phyloP scores from a whole-genome alignment of 2,113 vertebrate species.

The Bostrychus sinensis region DNA sequence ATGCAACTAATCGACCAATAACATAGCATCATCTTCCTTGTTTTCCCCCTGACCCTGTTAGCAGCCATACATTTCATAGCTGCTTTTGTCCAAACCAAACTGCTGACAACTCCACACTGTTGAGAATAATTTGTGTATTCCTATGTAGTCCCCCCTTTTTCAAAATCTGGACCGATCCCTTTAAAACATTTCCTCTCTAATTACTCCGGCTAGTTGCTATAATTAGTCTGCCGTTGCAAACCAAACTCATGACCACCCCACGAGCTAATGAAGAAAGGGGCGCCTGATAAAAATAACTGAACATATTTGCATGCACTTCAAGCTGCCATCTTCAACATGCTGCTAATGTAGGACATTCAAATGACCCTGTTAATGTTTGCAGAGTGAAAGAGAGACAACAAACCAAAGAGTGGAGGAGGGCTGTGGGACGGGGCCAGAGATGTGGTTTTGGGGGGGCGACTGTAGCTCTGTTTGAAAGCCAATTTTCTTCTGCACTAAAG shows the following conservation, averaged over 20 bases:
- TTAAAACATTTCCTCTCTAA: conserved; percentile 6
- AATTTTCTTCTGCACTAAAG: conserved; percentile 65
- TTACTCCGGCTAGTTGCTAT: conserved; percentile 3
- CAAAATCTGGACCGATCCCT: not conserved
- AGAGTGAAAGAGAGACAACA: conserved; percentile 45
- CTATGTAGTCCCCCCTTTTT: not conserved
- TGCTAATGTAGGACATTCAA: conserved; percentile 49
- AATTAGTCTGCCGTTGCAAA: conserved; percentile 7
- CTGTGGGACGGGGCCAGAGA: not conserved
- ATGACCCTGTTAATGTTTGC: conserved; percentile 59
- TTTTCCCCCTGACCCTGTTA: not conserved
- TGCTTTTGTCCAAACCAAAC: not conserved
- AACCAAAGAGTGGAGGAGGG: not conserved
- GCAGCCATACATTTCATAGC: not conserved
- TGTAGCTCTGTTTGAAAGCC: conserved; percentile 21
- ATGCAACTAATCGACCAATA: no score
- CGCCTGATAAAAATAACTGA: conserved; percentile 9
- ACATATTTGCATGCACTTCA: conserved; percentile 5
- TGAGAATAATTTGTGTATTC: no score
- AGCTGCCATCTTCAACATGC: conserved; percentile 51
- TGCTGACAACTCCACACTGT: not conserved
- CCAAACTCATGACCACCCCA: conserved; percentile 14
- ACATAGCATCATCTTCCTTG: no score
- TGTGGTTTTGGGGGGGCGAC: conserved; percentile 12
- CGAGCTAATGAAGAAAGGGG: not conserved